phyloP scores from a whole-genome alignment of 1,140 invertebrate genomes.

The Cydia splendana region DNA sequence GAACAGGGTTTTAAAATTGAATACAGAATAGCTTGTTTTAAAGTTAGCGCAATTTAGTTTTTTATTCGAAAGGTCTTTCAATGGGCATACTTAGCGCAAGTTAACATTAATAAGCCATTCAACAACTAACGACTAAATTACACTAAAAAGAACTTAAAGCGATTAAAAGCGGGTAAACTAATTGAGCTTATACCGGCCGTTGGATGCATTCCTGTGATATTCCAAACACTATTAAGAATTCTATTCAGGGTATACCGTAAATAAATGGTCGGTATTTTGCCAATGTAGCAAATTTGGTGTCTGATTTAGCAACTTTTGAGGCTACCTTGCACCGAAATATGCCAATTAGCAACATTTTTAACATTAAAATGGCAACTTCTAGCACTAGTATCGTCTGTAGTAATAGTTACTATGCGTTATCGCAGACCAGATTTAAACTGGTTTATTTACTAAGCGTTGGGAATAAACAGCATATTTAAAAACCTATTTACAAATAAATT shows the following conservation, averaged over 20 bases:
- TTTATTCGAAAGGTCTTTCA: conserved; percentile 4
- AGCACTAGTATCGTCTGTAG: too few relatives aligned
- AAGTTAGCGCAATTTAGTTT: not conserved
- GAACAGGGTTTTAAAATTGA: not conserved
- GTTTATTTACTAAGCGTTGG: too few relatives aligned
- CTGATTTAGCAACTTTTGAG: too few relatives aligned
- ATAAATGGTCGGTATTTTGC: too few relatives aligned
- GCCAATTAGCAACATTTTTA: too few relatives aligned
- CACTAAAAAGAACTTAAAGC: conserved; percentile 7
- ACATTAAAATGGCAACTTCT: too few relatives aligned
- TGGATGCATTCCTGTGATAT: not conserved
- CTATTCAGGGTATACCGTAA: not conserved
- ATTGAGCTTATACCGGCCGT: conserved; percentile 4
- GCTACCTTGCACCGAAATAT: too few relatives aligned
- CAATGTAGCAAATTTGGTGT: too few relatives aligned
- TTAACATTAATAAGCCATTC: conserved; percentile 17
- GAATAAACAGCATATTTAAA: too few relatives aligned
- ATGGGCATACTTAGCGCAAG: conserved; percentile 8
- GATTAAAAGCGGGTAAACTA: conserved; percentile 8
- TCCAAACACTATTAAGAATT: not conserved
- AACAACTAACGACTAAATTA: conserved; percentile 4
- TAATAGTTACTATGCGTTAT: too few relatives aligned
- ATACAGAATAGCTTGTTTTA: not conserved
- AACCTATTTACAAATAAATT: too few relatives aligned
- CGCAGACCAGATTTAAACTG: too few relatives aligned